Evolutionary conservation across 2,113 vertebrate species (phyloP).

Genomic region (Grallaria varia): DNA sequence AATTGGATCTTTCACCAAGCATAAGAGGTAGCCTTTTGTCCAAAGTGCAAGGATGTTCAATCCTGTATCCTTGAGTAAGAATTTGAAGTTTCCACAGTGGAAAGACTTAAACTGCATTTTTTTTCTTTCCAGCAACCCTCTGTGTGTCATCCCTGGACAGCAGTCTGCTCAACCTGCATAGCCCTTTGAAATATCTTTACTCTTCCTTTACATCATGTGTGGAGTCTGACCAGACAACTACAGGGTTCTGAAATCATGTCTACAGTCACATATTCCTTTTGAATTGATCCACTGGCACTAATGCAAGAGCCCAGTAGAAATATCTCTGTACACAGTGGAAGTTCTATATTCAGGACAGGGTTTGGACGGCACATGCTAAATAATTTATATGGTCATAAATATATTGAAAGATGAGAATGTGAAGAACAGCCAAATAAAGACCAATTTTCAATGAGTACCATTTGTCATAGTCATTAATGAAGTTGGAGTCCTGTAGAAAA

Average conservation of each 20-base stretch:
- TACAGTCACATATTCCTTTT: not conserved
- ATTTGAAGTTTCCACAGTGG: not conserved
- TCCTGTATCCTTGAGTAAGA: not conserved
- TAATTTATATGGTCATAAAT: not conserved
- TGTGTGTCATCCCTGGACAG: not conserved
- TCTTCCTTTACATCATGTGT: not conserved
- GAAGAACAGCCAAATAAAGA: conserved; percentile 1
- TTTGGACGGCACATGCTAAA: not conserved
- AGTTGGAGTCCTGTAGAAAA: not conserved
- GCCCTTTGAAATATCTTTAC: not conserved
- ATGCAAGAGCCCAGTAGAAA: not conserved
- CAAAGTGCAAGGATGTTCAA: not conserved
- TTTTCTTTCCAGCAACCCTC: not conserved
- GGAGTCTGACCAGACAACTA: not conserved
- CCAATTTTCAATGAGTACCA: not conserved
- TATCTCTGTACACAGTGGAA: not conserved
- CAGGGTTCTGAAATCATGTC: not conserved
- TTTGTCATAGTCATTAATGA: not conserved
- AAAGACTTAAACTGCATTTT: not conserved
- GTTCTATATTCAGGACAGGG: not conserved
- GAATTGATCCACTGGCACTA: not conserved
- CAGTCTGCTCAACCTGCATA: not conserved
- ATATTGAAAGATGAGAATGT: conserved; percentile 1
- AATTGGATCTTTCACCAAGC: not conserved
- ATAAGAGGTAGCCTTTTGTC: not conserved